A percentile compares a stretch with the other conserved stretches of the same genome.
Evolutionary conservation across 23 tunicate species (phyloP).

Genomic region (Phallusia fumigata): DNA sequence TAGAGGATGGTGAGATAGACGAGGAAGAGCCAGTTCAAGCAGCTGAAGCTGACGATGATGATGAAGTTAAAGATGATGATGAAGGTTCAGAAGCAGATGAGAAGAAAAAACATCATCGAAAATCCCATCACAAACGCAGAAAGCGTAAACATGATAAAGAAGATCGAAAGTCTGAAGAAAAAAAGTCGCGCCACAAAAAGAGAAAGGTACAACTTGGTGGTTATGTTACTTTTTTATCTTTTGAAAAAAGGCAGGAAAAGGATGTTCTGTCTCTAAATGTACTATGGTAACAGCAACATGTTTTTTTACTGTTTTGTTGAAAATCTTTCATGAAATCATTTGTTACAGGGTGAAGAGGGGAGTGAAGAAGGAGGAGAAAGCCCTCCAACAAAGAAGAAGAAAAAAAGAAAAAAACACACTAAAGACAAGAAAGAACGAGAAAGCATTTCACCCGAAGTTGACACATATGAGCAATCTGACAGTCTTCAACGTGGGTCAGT

Average conservation of each 20-base stretch:
- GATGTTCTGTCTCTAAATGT: too few species aligned
- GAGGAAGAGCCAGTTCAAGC: constrained; percentile 27
- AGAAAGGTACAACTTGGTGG: constrained; percentile 43
- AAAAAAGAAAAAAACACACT: constrained; percentile 71
- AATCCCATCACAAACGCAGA: constrained; percentile 55
- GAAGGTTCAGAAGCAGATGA: constrained; percentile 45
- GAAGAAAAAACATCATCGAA: constrained; percentile 43
- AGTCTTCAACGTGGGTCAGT: constrained; percentile 16
- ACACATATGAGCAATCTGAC: constrained; percentile 9
- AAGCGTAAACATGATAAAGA: constrained; percentile 50
- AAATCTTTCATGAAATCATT: background rate
- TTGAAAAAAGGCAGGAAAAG: too few species aligned
- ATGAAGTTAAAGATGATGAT: constrained; percentile 38
- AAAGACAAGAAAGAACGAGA: constrained; percentile 52
- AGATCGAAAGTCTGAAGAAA: constrained; percentile 71
- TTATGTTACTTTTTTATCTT: background rate
- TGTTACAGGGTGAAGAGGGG: constrained; percentile 38
- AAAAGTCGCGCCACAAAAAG: constrained; percentile 73
- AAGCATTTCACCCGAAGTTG: constrained; percentile 61
- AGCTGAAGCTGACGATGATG: constrained; percentile 21
- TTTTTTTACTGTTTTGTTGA: constrained; percentile 8
- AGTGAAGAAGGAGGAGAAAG: constrained; percentile 52
- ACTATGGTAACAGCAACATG: background rate
- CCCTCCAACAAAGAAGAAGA: constrained; percentile 62
- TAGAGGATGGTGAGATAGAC: constrained; percentile 89